Evolutionary conservation across 2,888 invertebrate species (phyloP).

Genomic region (Doris montereyensis): DNA sequence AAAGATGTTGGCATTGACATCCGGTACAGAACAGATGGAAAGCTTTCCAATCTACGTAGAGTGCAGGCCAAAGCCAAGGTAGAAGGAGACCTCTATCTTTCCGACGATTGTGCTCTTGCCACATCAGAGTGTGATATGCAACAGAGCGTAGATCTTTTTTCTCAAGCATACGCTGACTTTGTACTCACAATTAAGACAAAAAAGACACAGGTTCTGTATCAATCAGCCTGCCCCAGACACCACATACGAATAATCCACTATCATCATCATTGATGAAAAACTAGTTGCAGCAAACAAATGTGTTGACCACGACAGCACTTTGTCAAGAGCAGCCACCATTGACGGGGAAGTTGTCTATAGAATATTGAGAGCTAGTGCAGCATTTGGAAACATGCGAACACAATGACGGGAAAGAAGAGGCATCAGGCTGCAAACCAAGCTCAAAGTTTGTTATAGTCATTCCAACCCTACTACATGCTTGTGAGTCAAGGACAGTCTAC

Average conservation of each 20-base stretch:
- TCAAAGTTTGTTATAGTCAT: not conserved
- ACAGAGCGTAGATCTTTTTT: not conserved
- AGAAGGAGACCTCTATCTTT: slow-evolving; percentile 11
- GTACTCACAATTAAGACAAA: slow-evolving; percentile 28
- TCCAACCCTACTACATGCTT: slow-evolving; percentile 15
- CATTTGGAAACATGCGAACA: slow-evolving; percentile 5
- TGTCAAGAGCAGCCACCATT: slow-evolving; percentile 2
- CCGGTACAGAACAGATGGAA: slow-evolving; percentile 25
- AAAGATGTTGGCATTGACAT: not conserved
- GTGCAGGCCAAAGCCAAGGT: slow-evolving; percentile 9
- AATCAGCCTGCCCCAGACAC: slow-evolving; percentile 1
- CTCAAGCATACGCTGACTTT: slow-evolving; percentile 10
- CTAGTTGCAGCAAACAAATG: slow-evolving; percentile 9
- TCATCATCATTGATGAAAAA: not conserved
- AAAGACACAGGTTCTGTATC: slow-evolving; percentile 24
- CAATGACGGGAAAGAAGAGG: slow-evolving; percentile 1
- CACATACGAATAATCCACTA: not conserved
- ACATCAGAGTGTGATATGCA: slow-evolving; percentile 1
- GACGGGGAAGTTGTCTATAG: slow-evolving; percentile 3
- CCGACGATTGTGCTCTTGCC: slow-evolving; percentile 21
- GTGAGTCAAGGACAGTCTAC: slow-evolving; percentile 31
- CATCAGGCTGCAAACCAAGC: too few relatives aligned
- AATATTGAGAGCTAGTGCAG: slow-evolving; percentile 21
- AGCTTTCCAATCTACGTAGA: slow-evolving; percentile 2
- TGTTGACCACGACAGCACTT: slow-evolving; percentile 11